A percentile compares a stretch with the other conserved stretches of the same genome.
Conservation (phyloP, 1,140 invertebrate genomes). For the Sitophilus oryzae region DNA sequence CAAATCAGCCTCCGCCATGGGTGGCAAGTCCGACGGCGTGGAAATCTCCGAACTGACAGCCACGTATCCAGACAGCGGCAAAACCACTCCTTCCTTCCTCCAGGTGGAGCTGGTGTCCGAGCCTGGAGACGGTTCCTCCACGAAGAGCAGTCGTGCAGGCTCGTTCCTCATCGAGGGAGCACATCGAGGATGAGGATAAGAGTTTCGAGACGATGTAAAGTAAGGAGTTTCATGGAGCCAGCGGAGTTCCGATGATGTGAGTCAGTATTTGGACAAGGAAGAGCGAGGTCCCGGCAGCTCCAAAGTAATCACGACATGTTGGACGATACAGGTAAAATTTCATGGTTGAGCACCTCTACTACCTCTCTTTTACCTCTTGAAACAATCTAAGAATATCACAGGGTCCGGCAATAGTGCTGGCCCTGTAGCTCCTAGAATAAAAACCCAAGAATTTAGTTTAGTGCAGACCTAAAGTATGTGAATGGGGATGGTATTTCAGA, state of each 20-base stretch:
- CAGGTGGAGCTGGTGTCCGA: constrained; percentile 15
- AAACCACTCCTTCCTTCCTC: constrained; percentile 10
- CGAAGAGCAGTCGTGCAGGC: constrained; percentile 11
- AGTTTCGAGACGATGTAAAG: constrained; percentile 7
- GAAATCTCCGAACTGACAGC: constrained; percentile 26
- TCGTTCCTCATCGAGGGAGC: constrained; percentile 24
- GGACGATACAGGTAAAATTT: no score
- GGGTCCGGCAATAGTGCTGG: no score
- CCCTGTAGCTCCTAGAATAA: no score
- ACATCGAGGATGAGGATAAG: constrained; percentile 14
- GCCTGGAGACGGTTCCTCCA: constrained; percentile 8
- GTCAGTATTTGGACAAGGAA: constrained; percentile 42
- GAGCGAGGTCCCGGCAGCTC: constrained; percentile 21
- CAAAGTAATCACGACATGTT: no score
- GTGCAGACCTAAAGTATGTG: no score
- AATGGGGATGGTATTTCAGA: no score
- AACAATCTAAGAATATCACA: no score
- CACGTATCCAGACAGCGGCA: constrained; percentile 15
- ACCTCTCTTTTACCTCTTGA: no score
- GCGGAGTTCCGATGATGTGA: constrained; percentile 41
- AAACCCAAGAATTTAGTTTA: no score
- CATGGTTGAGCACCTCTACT: no score
- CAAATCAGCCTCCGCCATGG: constrained; percentile 23
- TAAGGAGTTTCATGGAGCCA: constrained; percentile 26
- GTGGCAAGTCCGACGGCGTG: constrained; percentile 15